Evolutionary conservation across 2,797 vertebrate genomes (phyloP).

Genomic region (Helostoma temminkii): DNA sequence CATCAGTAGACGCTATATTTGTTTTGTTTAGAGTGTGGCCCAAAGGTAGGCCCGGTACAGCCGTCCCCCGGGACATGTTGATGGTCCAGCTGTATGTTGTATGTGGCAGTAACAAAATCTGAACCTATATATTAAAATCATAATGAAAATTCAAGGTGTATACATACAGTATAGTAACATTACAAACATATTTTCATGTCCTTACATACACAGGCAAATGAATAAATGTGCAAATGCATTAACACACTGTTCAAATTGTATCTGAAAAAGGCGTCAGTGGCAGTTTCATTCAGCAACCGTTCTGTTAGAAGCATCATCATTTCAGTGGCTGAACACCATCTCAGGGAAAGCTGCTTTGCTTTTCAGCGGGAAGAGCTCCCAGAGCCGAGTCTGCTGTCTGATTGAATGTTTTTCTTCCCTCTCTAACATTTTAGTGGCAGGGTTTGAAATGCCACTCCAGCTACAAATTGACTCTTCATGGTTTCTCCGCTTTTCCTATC

Average conservation of each 20-base stretch:
- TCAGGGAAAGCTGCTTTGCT: slow-evolving; percentile 51
- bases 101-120: no score
- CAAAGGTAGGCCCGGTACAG: no score
- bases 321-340: slow-evolving; percentile 54
- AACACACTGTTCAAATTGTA: slow-evolving; percentile 39
- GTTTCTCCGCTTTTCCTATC: slow-evolving; percentile 67
- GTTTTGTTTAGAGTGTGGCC: no score
- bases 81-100: no score
- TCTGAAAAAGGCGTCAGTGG: slow-evolving; percentile 18
- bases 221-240: slow-evolving; percentile 37
- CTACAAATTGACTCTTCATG: slow-evolving; percentile 79
- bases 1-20: no score
- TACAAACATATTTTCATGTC: slow-evolving; percentile 9
- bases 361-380: slow-evolving; percentile 57
- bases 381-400: slow-evolving; percentile 58
- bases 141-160: no score
- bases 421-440: slow-evolving; percentile 65
- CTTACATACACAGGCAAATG: background rate
- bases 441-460: slow-evolving; percentile 77
- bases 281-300: slow-evolving; percentile 33
- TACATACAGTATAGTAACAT: background rate
- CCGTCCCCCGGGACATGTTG: no score
- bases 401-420: slow-evolving; percentile 51
- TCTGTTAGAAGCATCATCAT: slow-evolving; percentile 52
- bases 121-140: no score